Base-by-base conservation (phyloP, 1,140 invertebrate genomes). In the Procambarus clarkii region DNA sequence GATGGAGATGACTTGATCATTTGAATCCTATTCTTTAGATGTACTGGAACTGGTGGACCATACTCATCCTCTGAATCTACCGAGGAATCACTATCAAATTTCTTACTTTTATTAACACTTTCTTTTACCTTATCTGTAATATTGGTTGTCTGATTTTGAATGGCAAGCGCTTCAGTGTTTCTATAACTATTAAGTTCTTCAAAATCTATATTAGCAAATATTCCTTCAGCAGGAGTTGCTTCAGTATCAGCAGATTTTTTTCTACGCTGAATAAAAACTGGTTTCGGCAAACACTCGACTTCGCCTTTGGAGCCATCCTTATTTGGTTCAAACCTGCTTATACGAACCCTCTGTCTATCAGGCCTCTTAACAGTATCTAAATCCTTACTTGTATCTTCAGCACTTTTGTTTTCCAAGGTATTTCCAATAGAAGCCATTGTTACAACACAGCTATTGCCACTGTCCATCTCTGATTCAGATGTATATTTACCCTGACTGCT, bases 141-240 rank as follows among this genome's bases (percentile, higher is more conserved):
- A 18, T 46, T 81, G 15, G 2, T n/a, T n/a, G 54, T 18, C 18
- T n/a, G 44, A 18, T 50, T 69, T 74, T 71, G 58, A 82, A 0
- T 45, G n/a, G 46, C 11, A 48, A 50, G 69, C 1, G 18, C 44
- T 50, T 34, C 48, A 54, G 13, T 50, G 24, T 91, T 83, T 74
- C 92, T 86, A 54, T 92, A 91, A 24, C 82, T 91, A 50, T 95
- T 95, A 82, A 94, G 94, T 94, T 95, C 95, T 91, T 96, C 96
- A 18, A 97, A 95, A 94, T 97, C 96, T 45, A 97, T 94, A 91
- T 97, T 96, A 0, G 96, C 96, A 93, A 97, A 97, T 84, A 97
- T 97, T 2, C 97, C 97, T 90, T 96, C 95, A 0, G 96, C 96
- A 1, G 96, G 96, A 34, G 84, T 46, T 11, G 9, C 50, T 54